Evolutionary conservation across 2,888 invertebrate genomes (phyloP), one percentile per base, ranked within the genome.

Genomic region (Chironomus riparius): DNA sequence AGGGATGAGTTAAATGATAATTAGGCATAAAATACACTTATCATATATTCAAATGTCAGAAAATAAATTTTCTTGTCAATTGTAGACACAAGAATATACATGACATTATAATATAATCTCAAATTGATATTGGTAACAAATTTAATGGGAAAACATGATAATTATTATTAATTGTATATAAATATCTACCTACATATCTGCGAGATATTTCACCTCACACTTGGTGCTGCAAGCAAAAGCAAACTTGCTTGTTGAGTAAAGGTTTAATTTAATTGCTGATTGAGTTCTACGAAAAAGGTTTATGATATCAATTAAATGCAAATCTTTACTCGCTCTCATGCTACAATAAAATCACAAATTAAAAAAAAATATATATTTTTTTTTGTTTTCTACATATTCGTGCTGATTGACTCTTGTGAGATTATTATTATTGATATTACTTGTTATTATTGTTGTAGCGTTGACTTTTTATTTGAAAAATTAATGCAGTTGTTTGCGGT

Each of bases 131-230:
- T 21, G 65, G 21, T 18, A 13, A 65, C 65, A 65, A 65, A 24
- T 21, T 65, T 24, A 24, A 65, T 24, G 10, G 18, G 73, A 73
- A 62, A 21, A 47, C 73, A 65, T 38, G 15, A 73, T 65, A 73
- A 73, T 73, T 65, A 73, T 73, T 73, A 73, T 73, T 73, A 73
- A 47, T 73, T 62, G 73, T 65, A 65, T 65, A 65, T 24, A 65
- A 24, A 65, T 65, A 65, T 24, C 24, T 65, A 22, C 65, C 56
- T 56, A 56, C 56, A 56, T 56, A 21, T 38, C 38, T 38, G 38
- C 38, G 38, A 38, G 38, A 38, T 38, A 38, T 38, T 38, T 38
- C 38, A 38, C 24, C 65, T 65, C 65, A 65, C 65, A 21, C 65
- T 38, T 10, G 38, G 10, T 10, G 38, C 38, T 38, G 38, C 38